Evolutionary conservation across 2,888 invertebrate genomes (phyloP), one percentile per base, ranked within the genome.

Genomic region (Leptinotarsa haldemani): DNA sequence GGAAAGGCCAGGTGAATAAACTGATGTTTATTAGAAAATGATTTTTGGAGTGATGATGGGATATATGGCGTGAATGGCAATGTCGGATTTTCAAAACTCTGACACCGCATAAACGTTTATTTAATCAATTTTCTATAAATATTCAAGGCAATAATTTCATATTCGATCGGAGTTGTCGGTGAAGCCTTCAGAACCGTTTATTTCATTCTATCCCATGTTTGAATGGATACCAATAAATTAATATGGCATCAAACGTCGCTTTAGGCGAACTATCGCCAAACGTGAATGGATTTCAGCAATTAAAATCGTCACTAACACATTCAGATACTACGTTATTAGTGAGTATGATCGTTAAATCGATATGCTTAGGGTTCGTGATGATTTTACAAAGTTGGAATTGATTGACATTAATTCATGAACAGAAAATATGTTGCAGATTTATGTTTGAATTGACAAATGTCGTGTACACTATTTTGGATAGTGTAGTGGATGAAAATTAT

Each of bases 291-390:
- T 56, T 20, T 56, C 22, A 25, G 53, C 56, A 56, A 15, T 56
- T 56, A 56, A 56, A 56, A 56, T 56, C 12, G 15, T 56, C 15
- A 22, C 56, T 22, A 56, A 20, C 56, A 56, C 56, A 56, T 56
- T 56, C 56, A 56, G 20, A 56, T 56, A 56, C 56, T 56, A 56
- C 56, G 56, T 56, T 56, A 56, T 4, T 52, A 52, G 56, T 56
- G 12, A 20, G 13, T 56, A 20, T 56, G 15, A 56, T 56, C 20
- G 56, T 22, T 22, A 56, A 20, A 25, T 56, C 56, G 56, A 20
- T 22, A 22, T 56, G 40, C 9, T 30, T 30, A 7, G 30, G 30
- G 7, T 30, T 40, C 56, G 56, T 56, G 56, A 56, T 56, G 20
- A 25, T 56, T 56, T 56, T 56, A 56, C 52, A 18, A 18, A 52